A percentile compares a stretch with the other conserved stretches of the same genome.
phyloP scores from a whole-genome alignment of 2,797 vertebrate genomes.

The Notamacropus eugenii region DNA sequence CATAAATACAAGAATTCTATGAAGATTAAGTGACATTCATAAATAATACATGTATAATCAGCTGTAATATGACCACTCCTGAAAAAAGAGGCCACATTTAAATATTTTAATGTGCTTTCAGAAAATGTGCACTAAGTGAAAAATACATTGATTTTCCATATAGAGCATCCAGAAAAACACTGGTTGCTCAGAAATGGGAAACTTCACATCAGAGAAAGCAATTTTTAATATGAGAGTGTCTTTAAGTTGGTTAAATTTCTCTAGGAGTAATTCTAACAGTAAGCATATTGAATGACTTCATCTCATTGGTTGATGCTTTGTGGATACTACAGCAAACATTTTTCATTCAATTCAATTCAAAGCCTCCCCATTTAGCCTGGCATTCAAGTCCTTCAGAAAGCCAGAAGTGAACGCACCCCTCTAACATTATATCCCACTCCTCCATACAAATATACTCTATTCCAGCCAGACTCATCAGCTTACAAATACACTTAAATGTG shows the following conservation, averaged over 20 bases:
- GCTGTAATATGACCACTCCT: slow-evolving; percentile 43
- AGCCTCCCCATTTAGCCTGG: slow-evolving; percentile 21
- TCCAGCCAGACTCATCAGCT: neutral
- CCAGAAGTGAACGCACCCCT: neutral
- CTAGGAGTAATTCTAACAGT: slow-evolving; percentile 3
- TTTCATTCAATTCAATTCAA: slow-evolving; percentile 5
- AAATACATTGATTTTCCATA: slow-evolving; percentile 50
- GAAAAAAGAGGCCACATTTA: slow-evolving; percentile 62
- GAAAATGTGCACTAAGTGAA: slow-evolving; percentile 60
- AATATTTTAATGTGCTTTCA: slow-evolving; percentile 65
- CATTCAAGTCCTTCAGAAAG: slow-evolving; percentile 18
- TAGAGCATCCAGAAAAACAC: slow-evolving; percentile 1
- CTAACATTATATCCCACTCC: neutral
- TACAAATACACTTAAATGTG: neutral
- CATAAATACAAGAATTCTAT: slow-evolving; percentile 64
- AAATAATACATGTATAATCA: slow-evolving; percentile 70
- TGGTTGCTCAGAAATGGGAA: slow-evolving; percentile 54
- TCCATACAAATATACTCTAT: neutral
- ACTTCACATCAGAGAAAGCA: slow-evolving; percentile 58
- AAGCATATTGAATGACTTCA: slow-evolving; percentile 24
- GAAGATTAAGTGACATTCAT: slow-evolving; percentile 51
- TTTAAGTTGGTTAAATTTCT: slow-evolving; percentile 57
- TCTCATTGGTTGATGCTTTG: neutral
- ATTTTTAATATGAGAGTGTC: slow-evolving; percentile 52
- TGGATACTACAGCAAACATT: slow-evolving; percentile 10